Percentiles rank a stretch among this genome's conserved stretches.
Conservation (phyloP, 2,888 invertebrate genomes). For the Cephus runcator region DNA sequence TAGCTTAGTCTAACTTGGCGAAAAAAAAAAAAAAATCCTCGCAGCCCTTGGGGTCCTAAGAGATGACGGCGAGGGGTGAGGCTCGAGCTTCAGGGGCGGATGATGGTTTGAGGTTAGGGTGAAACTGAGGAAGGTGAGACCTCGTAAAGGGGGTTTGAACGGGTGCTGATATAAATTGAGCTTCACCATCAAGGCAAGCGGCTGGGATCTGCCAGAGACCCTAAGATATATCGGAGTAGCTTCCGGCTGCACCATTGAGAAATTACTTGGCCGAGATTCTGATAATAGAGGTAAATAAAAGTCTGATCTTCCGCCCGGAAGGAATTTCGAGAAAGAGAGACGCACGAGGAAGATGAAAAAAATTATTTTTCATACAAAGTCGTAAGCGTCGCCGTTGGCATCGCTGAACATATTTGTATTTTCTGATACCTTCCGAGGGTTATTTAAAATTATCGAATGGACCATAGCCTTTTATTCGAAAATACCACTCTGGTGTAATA, state of each 20-base stretch:
- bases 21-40: not conserved
- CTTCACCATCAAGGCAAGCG: constrained; percentile 62
- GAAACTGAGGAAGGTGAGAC: constrained; percentile 39
- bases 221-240: constrained; percentile 55
- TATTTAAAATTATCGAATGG: not conserved
- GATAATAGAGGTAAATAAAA: not conserved
- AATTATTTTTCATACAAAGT: not conserved
- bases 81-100: constrained; percentile 7
- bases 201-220: constrained; percentile 51
- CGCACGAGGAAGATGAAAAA: not conserved
- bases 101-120: constrained; percentile 22
- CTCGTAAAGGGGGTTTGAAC: constrained; percentile 64
- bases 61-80: constrained; percentile 8
- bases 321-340: not conserved
- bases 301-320: not conserved
- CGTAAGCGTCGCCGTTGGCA: not conserved
- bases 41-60: constrained; percentile 19
- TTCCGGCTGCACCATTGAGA: constrained; percentile 52
- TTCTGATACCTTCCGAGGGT: not conserved
- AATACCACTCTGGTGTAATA: not conserved
- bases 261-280: not conserved
- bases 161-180: constrained; percentile 64
- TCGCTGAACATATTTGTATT: not conserved
- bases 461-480: not conserved
- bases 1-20: constrained; percentile 43